Percentiles rank a stretch among this genome's conserved stretches.
Evolutionary conservation across 2,797 vertebrate genomes (phyloP).

Genomic region (Gymnopithys bicolor): DNA sequence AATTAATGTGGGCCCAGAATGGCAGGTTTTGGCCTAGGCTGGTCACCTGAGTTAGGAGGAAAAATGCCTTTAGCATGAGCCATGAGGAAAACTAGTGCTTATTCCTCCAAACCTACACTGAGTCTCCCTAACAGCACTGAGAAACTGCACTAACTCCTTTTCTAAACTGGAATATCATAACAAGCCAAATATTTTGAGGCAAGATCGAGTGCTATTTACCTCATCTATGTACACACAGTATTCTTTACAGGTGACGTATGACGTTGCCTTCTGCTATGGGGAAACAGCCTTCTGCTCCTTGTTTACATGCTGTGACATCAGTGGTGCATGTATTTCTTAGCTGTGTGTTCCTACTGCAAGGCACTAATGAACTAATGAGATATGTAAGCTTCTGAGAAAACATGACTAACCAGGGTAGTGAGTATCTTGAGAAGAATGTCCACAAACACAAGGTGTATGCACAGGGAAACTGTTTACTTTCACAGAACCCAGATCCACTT

Average conservation of each 20-base stretch:
- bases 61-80: neutral
- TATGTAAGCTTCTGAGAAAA: constrained; percentile 17
- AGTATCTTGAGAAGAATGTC: neutral
- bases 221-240: neutral
- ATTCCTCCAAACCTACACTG: neutral
- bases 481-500: neutral
- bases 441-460: neutral
- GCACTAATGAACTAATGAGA: neutral
- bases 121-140: neutral
- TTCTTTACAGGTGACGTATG: neutral
- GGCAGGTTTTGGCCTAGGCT: neutral
- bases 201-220: neutral
- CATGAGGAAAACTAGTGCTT: neutral
- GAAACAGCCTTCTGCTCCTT: neutral
- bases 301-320: neutral
- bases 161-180: neutral
- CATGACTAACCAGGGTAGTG: constrained; percentile 16
- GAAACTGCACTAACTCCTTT: neutral
- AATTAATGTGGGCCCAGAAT: neutral
- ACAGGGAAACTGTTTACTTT: neutral
- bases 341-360: neutral
- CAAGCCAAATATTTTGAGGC: neutral
- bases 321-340: neutral
- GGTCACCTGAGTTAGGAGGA: neutral
- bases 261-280: constrained; percentile 20